phyloP scores from a whole-genome alignment of 2,888 invertebrate genomes.

The Drosophila buzzatii region DNA sequence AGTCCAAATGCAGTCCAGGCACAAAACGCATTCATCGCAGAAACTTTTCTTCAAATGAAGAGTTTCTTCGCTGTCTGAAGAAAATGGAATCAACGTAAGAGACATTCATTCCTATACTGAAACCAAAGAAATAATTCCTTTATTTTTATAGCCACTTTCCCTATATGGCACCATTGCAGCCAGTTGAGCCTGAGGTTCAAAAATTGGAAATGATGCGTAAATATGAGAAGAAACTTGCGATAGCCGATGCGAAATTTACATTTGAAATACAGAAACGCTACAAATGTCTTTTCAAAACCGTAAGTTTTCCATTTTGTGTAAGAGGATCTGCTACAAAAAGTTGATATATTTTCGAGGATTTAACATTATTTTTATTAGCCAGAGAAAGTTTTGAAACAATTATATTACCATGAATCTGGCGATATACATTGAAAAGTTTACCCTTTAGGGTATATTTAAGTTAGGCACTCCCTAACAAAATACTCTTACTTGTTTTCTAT shows the following conservation, averaged over 20 bases:
- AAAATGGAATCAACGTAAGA: conserved; percentile 76
- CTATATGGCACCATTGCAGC: conserved; percentile 81
- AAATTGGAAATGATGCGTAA: conserved; percentile 68
- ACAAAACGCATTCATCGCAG: conserved; percentile 54
- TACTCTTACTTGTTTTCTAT: not conserved
- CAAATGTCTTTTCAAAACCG: conserved; percentile 82
- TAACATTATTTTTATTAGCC: no score
- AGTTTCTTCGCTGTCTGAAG: conserved; percentile 79
- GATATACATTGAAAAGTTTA: not conserved
- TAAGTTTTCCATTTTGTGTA: conserved; percentile 55
- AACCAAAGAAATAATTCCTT: not conserved
- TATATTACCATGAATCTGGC: not conserved
- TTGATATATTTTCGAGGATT: no score
- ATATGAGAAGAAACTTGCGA: conserved; percentile 62
- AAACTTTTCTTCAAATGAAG: conserved; percentile 72
- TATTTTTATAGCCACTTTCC: conserved; percentile 75
- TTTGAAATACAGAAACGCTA: conserved; percentile 78
- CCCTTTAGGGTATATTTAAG: not conserved
- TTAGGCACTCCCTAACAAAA: no score
- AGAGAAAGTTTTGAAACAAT: no score
- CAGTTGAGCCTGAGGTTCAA: conserved; percentile 83
- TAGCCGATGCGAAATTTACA: conserved; percentile 75
- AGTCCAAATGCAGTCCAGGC: conserved; percentile 22
- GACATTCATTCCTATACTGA: not conserved
- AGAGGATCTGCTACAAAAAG: no score